Evolutionary conservation across 2,113 vertebrate species (phyloP).

Genomic region (Opisthocomus hoazin): DNA sequence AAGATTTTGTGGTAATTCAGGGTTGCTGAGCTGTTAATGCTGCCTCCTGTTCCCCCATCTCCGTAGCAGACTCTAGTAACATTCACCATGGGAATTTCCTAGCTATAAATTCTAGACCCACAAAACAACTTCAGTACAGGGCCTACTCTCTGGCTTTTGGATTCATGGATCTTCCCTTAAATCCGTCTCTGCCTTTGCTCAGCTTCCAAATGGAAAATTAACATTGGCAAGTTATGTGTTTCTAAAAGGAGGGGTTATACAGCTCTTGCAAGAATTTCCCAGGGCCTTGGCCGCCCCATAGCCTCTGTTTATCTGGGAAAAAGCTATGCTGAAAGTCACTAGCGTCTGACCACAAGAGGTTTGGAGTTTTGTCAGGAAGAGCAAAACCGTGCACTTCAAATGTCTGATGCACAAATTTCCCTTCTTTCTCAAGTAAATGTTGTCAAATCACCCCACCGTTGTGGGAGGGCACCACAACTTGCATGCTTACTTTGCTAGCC

Average conservation of each 20-base stretch:
- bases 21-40: not conserved
- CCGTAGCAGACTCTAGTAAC: not conserved
- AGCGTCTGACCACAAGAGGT: not conserved
- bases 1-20: not conserved
- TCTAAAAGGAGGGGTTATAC: conserved; percentile 21
- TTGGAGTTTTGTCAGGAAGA: not conserved
- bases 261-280: not conserved
- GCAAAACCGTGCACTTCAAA: not conserved
- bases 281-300: not conserved
- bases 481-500: conserved; percentile 44
- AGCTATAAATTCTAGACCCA: not conserved
- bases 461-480: not conserved
- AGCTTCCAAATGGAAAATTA: not conserved
- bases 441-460: not conserved
- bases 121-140: not conserved
- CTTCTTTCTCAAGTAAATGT: not conserved
- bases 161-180: not conserved
- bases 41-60: not conserved
- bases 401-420: not conserved
- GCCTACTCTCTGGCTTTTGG: not conserved
- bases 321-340: conserved; percentile 8
- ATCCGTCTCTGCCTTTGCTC: not conserved
- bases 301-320: conserved; percentile 27
- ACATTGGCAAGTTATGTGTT: not conserved
- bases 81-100: not conserved